A percentile compares a stretch with the other conserved stretches of the same genome.
These are phyloP conservation scores for Epizoanthus stellaris DNA, from an alignment of 92 coral and sea anemone species.

Conservation along the genomic window DNA sequence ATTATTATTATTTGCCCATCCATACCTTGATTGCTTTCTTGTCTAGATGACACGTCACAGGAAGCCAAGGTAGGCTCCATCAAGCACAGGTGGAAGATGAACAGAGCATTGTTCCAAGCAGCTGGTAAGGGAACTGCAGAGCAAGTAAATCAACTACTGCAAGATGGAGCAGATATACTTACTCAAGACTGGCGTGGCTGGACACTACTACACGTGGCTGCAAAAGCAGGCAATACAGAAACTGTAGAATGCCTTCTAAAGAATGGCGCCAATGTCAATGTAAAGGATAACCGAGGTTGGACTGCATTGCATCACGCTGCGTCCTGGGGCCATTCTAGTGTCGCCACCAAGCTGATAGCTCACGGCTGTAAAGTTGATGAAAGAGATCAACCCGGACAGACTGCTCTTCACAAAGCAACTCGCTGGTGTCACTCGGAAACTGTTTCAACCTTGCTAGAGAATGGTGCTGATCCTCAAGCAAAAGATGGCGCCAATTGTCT, in stretches of 20 bases:
- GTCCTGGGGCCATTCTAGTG: slow-evolving; percentile 20
- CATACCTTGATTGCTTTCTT: too few relatives aligned
- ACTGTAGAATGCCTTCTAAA: neutral
- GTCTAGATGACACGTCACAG: too few relatives aligned
- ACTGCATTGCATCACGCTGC: slow-evolving; percentile 31
- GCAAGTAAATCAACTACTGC: neutral
- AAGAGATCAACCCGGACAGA: neutral
- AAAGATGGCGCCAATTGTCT: neutral
- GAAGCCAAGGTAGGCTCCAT: too few relatives aligned
- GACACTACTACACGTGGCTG: slow-evolving; percentile 26
- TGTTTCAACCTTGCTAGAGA: neutral
- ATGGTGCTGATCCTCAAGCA: neutral
- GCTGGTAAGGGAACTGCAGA: neutral
- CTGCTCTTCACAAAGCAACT: slow-evolving; percentile 23
- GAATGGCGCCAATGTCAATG: slow-evolving; percentile 17
- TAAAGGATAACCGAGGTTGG: slow-evolving; percentile 13
- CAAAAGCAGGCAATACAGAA: slow-evolving; percentile 15
- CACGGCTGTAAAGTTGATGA: slow-evolving; percentile 5
- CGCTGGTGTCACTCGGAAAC: neutral
- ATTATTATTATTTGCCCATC: too few relatives aligned
- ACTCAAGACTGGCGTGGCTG: neutral
- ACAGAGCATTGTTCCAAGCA: neutral
- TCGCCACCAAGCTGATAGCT: neutral
- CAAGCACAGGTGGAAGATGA: neutral
- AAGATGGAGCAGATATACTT: neutral